Percentiles rank a stretch among this genome's conserved stretches.
Conservation (phyloP, 2,797 vertebrate species). For the Hylomyscus alleni region DNA sequence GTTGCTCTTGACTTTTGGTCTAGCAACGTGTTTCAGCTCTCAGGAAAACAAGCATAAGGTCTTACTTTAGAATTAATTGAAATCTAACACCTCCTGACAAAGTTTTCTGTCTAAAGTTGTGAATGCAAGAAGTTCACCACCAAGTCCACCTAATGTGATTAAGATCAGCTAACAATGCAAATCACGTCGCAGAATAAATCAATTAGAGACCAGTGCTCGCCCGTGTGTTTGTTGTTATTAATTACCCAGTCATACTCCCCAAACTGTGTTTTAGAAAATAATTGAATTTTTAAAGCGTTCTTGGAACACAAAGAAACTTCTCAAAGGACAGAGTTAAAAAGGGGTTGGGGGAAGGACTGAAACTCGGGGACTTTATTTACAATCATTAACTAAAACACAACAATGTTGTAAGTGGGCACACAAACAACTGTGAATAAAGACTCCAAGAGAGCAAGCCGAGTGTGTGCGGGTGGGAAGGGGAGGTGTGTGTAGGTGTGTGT, state of each 20-base stretch:
- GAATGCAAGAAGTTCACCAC: constrained; percentile 47
- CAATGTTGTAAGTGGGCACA: background rate
- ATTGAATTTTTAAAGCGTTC: constrained; percentile 68
- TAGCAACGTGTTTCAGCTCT: constrained; percentile 68
- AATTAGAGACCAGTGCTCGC: constrained; percentile 69
- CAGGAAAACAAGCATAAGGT: constrained; percentile 27
- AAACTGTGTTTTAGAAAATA: constrained; percentile 72
- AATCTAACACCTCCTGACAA: constrained; percentile 1
- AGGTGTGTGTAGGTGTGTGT: no score
- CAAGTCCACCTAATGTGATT: constrained; percentile 21
- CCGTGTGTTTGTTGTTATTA: constrained; percentile 71
- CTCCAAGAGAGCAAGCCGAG: background rate
- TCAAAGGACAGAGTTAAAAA: background rate
- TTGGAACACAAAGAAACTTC: constrained; percentile 65
- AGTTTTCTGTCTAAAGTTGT: constrained; percentile 55
- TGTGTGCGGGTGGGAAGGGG: background rate
- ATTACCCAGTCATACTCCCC: constrained; percentile 72
- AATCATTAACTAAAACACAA: background rate
- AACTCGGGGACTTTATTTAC: constrained; percentile 18
- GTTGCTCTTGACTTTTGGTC: background rate
- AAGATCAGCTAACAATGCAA: constrained; percentile 70
- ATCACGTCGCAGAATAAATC: constrained; percentile 48
- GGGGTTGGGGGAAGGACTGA: background rate
- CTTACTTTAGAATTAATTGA: constrained; percentile 71
- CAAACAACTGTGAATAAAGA: background rate